phyloP scores from a whole-genome alignment of 1,140 invertebrate genomes.

The Saccostrea cuccullata region DNA sequence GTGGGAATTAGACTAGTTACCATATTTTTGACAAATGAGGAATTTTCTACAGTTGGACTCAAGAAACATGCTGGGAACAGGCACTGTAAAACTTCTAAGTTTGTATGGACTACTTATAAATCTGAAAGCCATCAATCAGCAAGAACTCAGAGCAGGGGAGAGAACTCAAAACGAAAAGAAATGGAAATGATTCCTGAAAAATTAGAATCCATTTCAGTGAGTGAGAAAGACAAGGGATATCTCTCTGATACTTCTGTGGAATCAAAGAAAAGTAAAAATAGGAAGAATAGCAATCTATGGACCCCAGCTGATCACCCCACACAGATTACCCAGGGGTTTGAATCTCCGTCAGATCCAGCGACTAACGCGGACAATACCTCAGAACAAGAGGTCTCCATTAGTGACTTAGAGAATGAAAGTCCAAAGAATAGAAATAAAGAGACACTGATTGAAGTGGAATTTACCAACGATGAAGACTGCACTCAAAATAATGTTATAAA shows the following conservation, averaged over 20 bases:
- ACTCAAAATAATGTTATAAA: constrained; percentile 6
- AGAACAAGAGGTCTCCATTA: constrained; percentile 6
- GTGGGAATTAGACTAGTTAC: constrained; percentile 62
- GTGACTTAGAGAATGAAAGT: constrained; percentile 31
- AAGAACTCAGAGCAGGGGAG: neutral
- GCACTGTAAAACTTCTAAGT: constrained; percentile 44
- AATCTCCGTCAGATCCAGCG: constrained; percentile 21
- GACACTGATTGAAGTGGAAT: neutral
- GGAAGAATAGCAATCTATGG: constrained; percentile 28
- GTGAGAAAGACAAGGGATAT: constrained; percentile 2
- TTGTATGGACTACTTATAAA: constrained; percentile 38
- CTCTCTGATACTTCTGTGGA: constrained; percentile 12
- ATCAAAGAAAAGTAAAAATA: neutral
- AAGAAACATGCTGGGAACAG: neutral
- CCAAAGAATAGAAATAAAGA: neutral
- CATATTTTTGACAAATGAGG: constrained; percentile 63
- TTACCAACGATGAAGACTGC: neutral
- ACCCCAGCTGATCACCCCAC: constrained; percentile 20
- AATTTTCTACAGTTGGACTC: constrained; percentile 53
- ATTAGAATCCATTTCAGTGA: neutral
- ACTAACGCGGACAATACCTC: neutral
- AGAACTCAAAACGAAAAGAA: constrained; percentile 23
- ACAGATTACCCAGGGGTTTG: constrained; percentile 19
- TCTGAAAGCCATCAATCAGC: neutral
- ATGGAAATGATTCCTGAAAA: constrained; percentile 53